Percentiles rank a stretch among this genome's conserved stretches.
phyloP scores from a whole-genome alignment of 1,140 invertebrate species.

The Ceratina australensis region DNA sequence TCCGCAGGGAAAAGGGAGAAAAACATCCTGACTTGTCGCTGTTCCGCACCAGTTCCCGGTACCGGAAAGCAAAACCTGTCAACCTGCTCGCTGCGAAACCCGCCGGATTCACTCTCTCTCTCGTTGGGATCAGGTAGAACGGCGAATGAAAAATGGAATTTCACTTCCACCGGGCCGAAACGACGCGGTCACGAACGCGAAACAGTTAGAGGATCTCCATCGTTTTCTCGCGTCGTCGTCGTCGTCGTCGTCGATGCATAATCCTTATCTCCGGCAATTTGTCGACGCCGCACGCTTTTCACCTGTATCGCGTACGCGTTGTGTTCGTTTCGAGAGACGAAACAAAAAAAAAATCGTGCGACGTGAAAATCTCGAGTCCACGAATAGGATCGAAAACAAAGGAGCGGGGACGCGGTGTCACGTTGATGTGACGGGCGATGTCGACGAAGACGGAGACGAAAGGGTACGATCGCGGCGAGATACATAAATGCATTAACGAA shows the following conservation, averaged over 20 bases:
- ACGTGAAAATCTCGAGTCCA: not conserved
- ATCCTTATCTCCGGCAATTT: slow-evolving; percentile 7
- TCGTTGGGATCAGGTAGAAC: not conserved
- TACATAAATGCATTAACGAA: slow-evolving; percentile 74
- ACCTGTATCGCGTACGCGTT: no score
- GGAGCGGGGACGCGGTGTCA: not conserved
- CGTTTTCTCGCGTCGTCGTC: not conserved
- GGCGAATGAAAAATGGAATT: slow-evolving; percentile 58
- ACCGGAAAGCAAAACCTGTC: slow-evolving; percentile 54
- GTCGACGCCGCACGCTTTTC: no score
- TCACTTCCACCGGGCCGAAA: not conserved
- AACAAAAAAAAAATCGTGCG: no score
- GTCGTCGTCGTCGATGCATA: not conserved
- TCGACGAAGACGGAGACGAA: not conserved
- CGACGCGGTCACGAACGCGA: slow-evolving; percentile 39
- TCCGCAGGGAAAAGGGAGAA: not conserved
- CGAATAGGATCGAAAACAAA: slow-evolving; percentile 36
- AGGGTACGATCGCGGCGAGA: slow-evolving; percentile 56
- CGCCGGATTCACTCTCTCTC: not conserved
- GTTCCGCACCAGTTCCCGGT: slow-evolving; percentile 54
- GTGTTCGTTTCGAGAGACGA: no score
- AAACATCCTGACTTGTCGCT: slow-evolving; percentile 41
- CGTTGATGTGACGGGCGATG: not conserved
- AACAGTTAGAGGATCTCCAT: slow-evolving; percentile 33
- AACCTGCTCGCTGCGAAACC: slow-evolving; percentile 17